A percentile compares a stretch with the other conserved stretches of the same genome.
These are phyloP conservation scores for Zoanthus sociatus DNA, from an alignment of 92 coral and sea anemone genomes.

Conservation along the genomic window DNA sequence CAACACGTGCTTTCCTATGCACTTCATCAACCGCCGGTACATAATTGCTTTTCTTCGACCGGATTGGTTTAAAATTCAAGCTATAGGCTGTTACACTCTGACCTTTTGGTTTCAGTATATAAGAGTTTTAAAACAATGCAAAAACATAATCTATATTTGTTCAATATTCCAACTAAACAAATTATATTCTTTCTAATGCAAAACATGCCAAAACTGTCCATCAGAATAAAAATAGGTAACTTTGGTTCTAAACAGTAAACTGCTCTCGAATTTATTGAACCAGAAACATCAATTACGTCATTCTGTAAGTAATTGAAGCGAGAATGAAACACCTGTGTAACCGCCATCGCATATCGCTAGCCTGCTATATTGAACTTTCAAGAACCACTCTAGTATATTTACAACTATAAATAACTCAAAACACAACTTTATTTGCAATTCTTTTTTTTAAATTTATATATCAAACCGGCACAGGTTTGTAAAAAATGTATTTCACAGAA, in stretches of 20 bases:
- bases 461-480: no score
- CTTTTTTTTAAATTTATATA: no score
- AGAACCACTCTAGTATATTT: neutral
- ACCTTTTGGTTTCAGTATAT: neutral
- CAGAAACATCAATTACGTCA: constrained; percentile 38
- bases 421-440: neutral
- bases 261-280: neutral
- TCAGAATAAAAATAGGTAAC: neutral
- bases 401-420: neutral
- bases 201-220: neutral
- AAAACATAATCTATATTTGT: neutral
- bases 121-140: neutral
- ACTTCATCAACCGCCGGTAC: constrained; percentile 17
- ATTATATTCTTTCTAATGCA: neutral
- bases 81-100: neutral
- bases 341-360: neutral
- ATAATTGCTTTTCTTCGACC: constrained; percentile 3
- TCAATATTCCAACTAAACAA: neutral
- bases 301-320: constrained; percentile 15
- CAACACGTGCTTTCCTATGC: constrained; percentile 8
- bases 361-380: neutral
- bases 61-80: constrained; percentile 26
- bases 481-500: no score
- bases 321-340: constrained; percentile 23
- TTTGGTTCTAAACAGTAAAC: no score